These are phyloP conservation scores for Kudoa iwatai DNA, from an alignment of 30 jellyfish, hydroid and myxozoan genomes.

Conservation along the genomic window DNA sequence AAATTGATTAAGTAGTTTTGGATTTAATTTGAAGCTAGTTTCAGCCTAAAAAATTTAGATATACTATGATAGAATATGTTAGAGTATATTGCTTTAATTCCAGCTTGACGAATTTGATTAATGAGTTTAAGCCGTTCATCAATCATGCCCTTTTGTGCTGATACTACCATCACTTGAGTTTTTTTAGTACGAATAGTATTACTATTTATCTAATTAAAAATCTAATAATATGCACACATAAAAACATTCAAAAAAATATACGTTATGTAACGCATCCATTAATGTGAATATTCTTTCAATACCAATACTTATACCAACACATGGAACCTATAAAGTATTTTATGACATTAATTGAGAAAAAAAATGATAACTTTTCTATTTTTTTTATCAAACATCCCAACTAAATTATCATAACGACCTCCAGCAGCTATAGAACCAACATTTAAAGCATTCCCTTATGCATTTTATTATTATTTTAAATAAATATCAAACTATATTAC, in stretches of 20 bases:
- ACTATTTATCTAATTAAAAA: constrained; percentile 6
- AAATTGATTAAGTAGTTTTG: constrained; percentile 43
- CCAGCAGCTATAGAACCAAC: constrained; percentile 95
- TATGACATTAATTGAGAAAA: no score
- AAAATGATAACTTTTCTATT: constrained; percentile 10
- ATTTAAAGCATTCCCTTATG: no score
- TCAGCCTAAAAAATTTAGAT: constrained; percentile 14
- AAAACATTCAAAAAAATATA: constrained; percentile 1
- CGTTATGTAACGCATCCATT: constrained; percentile 47
- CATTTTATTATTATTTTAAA: no score
- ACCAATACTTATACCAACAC: constrained; percentile 88
- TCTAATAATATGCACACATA: not conserved
- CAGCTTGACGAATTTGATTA: constrained; percentile 25
- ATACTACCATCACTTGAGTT: constrained; percentile 27
- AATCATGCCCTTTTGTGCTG: constrained; percentile 49
- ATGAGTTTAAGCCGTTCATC: constrained; percentile 26
- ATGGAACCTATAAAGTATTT: constrained; percentile 94
- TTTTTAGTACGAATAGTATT: constrained; percentile 19
- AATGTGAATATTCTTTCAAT: constrained; percentile 54
- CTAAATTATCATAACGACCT: constrained; percentile 75
- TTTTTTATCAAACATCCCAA: constrained; percentile 74
- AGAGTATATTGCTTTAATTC: constrained; percentile 9
- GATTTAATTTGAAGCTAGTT: constrained; percentile 20
- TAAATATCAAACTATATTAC: not conserved
- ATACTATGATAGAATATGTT: not conserved